phyloP scores from a whole-genome alignment of 1,140 invertebrate species.

The Achatina immaculata region DNA sequence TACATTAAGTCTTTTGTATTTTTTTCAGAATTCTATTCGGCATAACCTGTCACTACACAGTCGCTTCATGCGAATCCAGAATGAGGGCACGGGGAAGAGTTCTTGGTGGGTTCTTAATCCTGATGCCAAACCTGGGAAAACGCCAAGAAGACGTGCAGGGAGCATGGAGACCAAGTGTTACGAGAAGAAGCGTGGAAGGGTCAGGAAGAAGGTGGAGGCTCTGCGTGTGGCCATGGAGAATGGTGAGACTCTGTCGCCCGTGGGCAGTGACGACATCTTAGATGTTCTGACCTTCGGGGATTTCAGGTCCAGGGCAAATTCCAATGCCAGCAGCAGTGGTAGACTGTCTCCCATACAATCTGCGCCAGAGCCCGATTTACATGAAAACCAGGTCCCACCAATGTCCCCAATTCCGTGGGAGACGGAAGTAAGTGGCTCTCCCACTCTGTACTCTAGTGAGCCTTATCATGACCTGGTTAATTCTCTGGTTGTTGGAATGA shows the following conservation, averaged over 20 bases:
- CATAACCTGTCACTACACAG: slow-evolving; percentile 99
- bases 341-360: slow-evolving; percentile 89
- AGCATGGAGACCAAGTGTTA: slow-evolving; percentile 97
- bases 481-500: slow-evolving; percentile 61
- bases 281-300: slow-evolving; percentile 81
- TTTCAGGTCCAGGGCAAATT: slow-evolving; percentile 90
- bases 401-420: slow-evolving; percentile 72
- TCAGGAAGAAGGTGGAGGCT: slow-evolving; percentile 93
- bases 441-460: slow-evolving; percentile 45
- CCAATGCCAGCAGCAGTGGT: slow-evolving; percentile 85
- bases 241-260: slow-evolving; percentile 84
- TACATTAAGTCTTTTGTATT: slow-evolving; percentile 57
- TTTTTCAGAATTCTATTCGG: slow-evolving; percentile 98
- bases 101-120: slow-evolving; percentile 99
- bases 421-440: slow-evolving; percentile 49
- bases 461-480: slow-evolving; percentile 58
- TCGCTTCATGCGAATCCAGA: slow-evolving; percentile 99
- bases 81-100: slow-evolving; percentile 99
- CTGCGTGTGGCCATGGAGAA: slow-evolving; percentile 64
- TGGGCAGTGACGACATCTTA: slow-evolving; percentile 86
- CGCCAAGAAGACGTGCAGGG: slow-evolving; percentile 89
- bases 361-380: slow-evolving; percentile 82
- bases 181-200: slow-evolving; percentile 91
- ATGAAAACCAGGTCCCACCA: slow-evolving; percentile 77
- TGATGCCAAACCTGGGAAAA: slow-evolving; percentile 96